phyloP scores from a whole-genome alignment of 37 sponge, comb jelly and placozoan species.

The Tethya wilhelma region DNA sequence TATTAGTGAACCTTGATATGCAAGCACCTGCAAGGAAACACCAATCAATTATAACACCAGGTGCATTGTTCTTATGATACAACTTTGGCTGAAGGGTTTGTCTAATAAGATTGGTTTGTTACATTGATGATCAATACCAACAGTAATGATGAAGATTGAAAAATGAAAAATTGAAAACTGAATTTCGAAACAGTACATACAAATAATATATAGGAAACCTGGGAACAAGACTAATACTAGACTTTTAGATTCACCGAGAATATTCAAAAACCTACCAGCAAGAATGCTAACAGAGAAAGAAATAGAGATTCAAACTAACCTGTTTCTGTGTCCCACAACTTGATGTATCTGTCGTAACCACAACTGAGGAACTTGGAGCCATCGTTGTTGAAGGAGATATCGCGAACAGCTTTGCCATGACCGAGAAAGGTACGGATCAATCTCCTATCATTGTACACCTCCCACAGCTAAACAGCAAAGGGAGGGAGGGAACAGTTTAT shows the following conservation, averaged over 20 bases:
- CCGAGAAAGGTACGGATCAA: conserved; percentile 88
- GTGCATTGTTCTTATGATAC: neutral
- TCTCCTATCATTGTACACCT: conserved; percentile 90
- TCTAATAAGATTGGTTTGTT: too few species aligned
- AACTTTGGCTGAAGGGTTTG: neutral
- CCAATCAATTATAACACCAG: neutral
- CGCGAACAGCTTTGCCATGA: conserved; percentile 94
- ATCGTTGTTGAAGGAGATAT: conserved; percentile 89
- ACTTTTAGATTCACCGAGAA: too few species aligned
- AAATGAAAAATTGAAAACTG: too few species aligned
- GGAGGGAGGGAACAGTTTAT: neutral
- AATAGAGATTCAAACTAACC: conserved; percentile 40
- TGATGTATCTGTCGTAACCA: conserved; percentile 89
- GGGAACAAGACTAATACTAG: too few species aligned
- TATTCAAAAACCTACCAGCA: too few species aligned
- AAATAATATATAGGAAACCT: neutral
- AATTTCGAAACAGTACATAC: too few species aligned
- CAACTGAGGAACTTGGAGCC: conserved; percentile 94
- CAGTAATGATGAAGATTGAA: too few species aligned
- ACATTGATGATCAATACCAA: too few species aligned
- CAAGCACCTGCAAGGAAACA: conserved; percentile 65
- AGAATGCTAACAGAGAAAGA: too few species aligned
- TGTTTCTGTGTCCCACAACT: conserved; percentile 98
- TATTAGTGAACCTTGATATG: conserved; percentile 75
- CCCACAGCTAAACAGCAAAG: conserved; percentile 81